Percentiles rank a stretch among this genome's conserved stretches.
Conservation (phyloP, 2,797 vertebrate species). For the Sebastes cheni region DNA sequence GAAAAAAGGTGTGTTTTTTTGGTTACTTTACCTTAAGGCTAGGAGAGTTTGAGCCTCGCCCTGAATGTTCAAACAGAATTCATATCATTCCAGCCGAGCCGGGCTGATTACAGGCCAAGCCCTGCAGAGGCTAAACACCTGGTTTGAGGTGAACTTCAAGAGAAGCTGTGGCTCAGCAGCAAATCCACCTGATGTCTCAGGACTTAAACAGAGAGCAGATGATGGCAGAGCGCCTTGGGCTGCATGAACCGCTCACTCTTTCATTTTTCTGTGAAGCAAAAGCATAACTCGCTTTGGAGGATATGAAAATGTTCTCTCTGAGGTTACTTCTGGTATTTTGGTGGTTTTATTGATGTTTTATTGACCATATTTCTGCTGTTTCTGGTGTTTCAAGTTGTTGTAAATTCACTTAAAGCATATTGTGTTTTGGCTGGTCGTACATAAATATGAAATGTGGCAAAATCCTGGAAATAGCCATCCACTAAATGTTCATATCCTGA, state of each 20-base stretch:
- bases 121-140: conserved; percentile 36
- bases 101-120: conserved; percentile 42
- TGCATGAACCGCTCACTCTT: not conserved
- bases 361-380: not conserved
- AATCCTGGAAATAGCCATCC: not conserved
- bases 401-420: not conserved
- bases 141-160: conserved; percentile 54
- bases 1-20: not conserved
- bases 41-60: not conserved
- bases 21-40: not conserved
- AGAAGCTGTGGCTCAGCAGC: conserved; percentile 4
- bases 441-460: not conserved
- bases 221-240: conserved; percentile 15
- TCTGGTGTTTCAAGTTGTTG: not conserved
- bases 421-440: not conserved
- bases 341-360: not conserved
- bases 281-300: not conserved
- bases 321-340: not conserved
- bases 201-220: conserved; percentile 44
- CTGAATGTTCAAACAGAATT: conserved; percentile 26
- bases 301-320: not conserved
- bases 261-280: not conserved
- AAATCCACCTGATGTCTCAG: conserved; percentile 25
- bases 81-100: conserved; percentile 23
- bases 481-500: not conserved